Evolutionary conservation across 2,113 vertebrate species (phyloP), one percentile per base, ranked within the genome.

Genomic region (Pterocles orientalis): DNA sequence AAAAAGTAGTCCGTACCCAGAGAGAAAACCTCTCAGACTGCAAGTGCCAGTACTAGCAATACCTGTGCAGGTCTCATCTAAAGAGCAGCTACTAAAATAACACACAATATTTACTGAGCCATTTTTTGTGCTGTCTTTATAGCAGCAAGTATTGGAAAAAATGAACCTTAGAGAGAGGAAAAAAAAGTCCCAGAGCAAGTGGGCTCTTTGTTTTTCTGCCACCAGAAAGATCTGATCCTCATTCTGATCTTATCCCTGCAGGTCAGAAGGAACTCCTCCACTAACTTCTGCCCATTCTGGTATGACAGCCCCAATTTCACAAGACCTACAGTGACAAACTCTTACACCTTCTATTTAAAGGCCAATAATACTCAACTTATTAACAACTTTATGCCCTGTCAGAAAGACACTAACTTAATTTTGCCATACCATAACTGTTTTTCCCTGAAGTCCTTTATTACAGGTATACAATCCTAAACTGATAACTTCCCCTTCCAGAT

Each of bases 1-100:
- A 54, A 19, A 72, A 50, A 60, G 24, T 2, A 62, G 33, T n/a
- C 29, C 24, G 25, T 43, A 34, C n/a, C 28, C 23, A 48, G 41
- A 45, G 4, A 84, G 51, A 75, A 94, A 95, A 47, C 18, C 48
- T 82, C 56, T 81, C 36, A 43, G 43, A n/a, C 33, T 16, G 23
- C 6, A 2, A 84, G 69, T 51, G 61, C 60, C 87, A 95, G 69
- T 51, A 13, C 45, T 86, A 58, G 66, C 79, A 88, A 36, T 31
- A 86, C 45, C 68, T 48, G 14, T 17, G 39, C 73, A 89, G 78
- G 65, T 85, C 73, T 89, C 51, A 33, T 79, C 45, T 85, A 13
- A 68, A 94, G 73, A 86, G 33, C 91, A 92, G 72, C 86, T 84
- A 95, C 92, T 84, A 87, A 95, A 97, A 92, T 71, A 95, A 91